Evolutionary conservation across 2,888 invertebrate species (phyloP), one percentile per base, ranked within the genome.

Genomic region (Trichogramma dendrolimi): DNA sequence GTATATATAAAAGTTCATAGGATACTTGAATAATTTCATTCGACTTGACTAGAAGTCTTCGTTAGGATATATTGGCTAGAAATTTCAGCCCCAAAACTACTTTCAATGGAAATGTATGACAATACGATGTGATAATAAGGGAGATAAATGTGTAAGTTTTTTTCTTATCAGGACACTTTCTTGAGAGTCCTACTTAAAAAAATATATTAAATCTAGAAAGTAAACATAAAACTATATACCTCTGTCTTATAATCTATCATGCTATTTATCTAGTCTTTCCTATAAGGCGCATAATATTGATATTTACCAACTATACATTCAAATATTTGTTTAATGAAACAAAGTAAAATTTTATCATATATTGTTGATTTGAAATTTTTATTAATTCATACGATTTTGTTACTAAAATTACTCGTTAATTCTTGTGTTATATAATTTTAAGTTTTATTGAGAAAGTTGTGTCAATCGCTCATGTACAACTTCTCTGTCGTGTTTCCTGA

Each of bases 181-280:
- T 14, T 14, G 48, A 48, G 11, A 48, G 11, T 48, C 8, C 27
- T 46, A 48, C 27, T 48, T 11, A 48, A 48, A 48, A 48, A 14
- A 44, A 46, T 7, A 50, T n/a, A 55, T 48, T 48, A 40, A 11
- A 49, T 14, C 10, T 52, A 52, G 42, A 57, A 54, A 6, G n/a
- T 51, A 51, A n/a, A 51, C 39, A 42, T 6, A 14, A 55, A 48
- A 49, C 6, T 51, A 50, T 40, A 55, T 63, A 39, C 47, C 48
- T 60, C 60, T 42, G 58, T 8, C 38, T 63, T 46, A 54, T n/a
- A 55, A 54, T 47, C 43, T 49, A 42, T 46, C 27, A 27, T 27
- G 27, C 27, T 27, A 27, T 27, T 27, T 51, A 42, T 58, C 64
- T 64, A 61, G 40, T 59, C 58, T 59, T 57, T 59, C 27, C 58